Evolutionary conservation across 1,140 invertebrate species (phyloP).

Genomic region (Cecropterus lyciades): DNA sequence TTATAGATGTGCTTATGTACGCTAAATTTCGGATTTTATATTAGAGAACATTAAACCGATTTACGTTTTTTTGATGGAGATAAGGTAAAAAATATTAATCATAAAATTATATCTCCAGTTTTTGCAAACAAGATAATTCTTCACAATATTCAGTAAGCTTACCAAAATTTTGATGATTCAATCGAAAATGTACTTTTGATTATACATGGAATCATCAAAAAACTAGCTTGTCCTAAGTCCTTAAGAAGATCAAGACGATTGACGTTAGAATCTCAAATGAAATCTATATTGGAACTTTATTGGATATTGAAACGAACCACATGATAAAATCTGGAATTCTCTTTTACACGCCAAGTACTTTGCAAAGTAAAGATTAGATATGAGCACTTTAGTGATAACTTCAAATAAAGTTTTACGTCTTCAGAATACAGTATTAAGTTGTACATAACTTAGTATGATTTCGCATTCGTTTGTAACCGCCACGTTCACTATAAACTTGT

Average conservation of each 20-base stretch:
- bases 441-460: slow-evolving; percentile 40
- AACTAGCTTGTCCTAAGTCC: background rate
- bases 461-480: slow-evolving; percentile 42
- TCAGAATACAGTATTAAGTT: slow-evolving; percentile 31
- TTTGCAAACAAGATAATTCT: background rate
- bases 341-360: slow-evolving; percentile 15
- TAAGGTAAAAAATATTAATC: no score
- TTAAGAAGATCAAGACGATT: background rate
- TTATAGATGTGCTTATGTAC: no score
- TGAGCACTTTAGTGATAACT: slow-evolving; percentile 32
- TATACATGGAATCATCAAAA: slow-evolving; percentile 9
- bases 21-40: no score
- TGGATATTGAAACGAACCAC: slow-evolving; percentile 8
- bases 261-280: slow-evolving; percentile 3
- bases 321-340: slow-evolving; percentile 17
- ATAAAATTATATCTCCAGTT: background rate
- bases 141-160: background rate
- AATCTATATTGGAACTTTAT: slow-evolving; percentile 8
- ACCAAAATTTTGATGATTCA: background rate
- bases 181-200: background rate
- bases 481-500: slow-evolving; percentile 47
- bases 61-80: no score
- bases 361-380: slow-evolving; percentile 18
- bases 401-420: slow-evolving; percentile 24
- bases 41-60: no score